Evolutionary conservation across 1,140 invertebrate genomes (phyloP), one percentile per base, ranked within the genome.

Genomic region (Penaeus vannamei): DNA sequence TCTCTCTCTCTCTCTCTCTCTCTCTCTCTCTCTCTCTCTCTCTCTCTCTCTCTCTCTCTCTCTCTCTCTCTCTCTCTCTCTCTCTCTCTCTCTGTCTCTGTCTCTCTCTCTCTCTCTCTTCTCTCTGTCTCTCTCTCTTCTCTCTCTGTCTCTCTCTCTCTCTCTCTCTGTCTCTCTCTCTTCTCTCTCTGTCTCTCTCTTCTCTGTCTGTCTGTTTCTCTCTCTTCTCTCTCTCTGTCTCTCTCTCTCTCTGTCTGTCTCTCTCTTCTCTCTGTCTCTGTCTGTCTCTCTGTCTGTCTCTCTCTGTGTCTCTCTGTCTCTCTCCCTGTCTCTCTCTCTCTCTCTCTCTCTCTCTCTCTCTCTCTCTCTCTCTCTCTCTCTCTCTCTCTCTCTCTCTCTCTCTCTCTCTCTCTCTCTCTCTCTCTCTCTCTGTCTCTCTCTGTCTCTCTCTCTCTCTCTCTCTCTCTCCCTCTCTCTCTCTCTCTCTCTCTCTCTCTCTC

Each of bases 101-200:
- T n/a, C n/a, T n/a, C n/a, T n/a, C n/a, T 64, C 62, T 64, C 62
- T 64, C 62, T 64, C 62, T 64, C 62, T 64, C 62, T 64, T n/a
- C n/a, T n/a, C n/a, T n/a, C n/a, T n/a, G 17, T n/a, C n/a, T n/a
- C n/a, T n/a, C n/a, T n/a, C n/a, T n/a, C n/a, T n/a, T 64, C 62
- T 64, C 62, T 64, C 62, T 64, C 62, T 64, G 17, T 64, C n/a
- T 64, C 62, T 64, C 62, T n/a, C 62, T 64, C 62, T 64, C 62
- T 64, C 62, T 64, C 62, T 64, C 62, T 64, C 62, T n/a, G 17
- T 64, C 62, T 64, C 62, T 64, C 62, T 64, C 62, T 64, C 62
- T 64, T n/a, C n/a, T 64, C n/a, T n/a, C n/a, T n/a, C 62, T n/a
- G n/a, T n/a, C n/a, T n/a, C n/a, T n/a, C n/a, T n/a, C n/a, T n/a